Conservation (phyloP, 2,888 invertebrate species). For the Rapana venosa region DNA sequence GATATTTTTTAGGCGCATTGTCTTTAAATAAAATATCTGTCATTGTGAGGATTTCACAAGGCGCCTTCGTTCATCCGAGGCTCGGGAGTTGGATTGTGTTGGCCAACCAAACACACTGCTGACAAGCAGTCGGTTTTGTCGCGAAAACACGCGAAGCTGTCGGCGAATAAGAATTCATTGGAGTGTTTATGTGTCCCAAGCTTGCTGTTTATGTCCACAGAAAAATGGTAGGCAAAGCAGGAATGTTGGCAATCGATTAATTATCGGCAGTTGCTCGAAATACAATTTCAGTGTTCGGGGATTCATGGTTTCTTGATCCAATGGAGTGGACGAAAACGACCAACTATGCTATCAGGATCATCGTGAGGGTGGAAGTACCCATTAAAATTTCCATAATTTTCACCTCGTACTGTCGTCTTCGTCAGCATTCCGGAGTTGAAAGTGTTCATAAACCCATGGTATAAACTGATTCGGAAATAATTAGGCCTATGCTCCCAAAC, state of each 20-base stretch:
- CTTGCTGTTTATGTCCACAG: constrained; percentile 16
- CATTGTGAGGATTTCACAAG: constrained; percentile 22
- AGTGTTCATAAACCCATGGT: too few relatives aligned
- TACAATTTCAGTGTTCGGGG: not conserved
- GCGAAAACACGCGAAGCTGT: constrained; percentile 16
- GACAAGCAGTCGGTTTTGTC: constrained; percentile 4
- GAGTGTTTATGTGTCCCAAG: not conserved
- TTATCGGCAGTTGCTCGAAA: constrained; percentile 28
- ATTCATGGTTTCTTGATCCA: not conserved
- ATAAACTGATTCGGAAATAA: too few relatives aligned
- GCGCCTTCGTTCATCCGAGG: constrained; percentile 26
- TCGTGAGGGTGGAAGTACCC: too few relatives aligned
- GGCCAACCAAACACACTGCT: constrained; percentile 15
- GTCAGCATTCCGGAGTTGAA: too few relatives aligned
- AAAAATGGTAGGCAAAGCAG: not conserved
- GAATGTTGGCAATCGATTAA: constrained; percentile 26
- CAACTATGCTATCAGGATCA: not conserved
- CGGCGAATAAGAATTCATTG: constrained; percentile 23
- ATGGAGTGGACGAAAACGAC: not conserved
- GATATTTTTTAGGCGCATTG: not conserved
- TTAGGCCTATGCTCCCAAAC: too few relatives aligned
- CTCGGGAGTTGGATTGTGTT: constrained; percentile 13
- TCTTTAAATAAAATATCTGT: not conserved
- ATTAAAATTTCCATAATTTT: too few relatives aligned
- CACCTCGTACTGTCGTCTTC: too few relatives aligned